Base-by-base conservation (phyloP, 2,797 vertebrate genomes). In the Pseudochaenichthys georgianus region DNA sequence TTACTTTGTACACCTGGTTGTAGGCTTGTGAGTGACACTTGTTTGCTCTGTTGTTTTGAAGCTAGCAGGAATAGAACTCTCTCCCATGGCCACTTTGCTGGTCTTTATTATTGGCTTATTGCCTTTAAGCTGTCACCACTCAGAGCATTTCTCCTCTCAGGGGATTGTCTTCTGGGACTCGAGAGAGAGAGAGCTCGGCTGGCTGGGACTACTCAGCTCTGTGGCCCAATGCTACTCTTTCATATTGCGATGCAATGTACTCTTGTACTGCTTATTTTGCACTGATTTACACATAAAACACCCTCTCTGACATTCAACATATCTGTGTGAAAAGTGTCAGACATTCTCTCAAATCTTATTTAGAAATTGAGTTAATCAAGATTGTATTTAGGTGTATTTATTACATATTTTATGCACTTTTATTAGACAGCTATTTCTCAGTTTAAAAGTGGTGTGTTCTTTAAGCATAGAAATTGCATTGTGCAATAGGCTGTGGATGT, bases 71-170 rank as follows among this genome's bases (percentile, higher is more conserved):
- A 81, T 46, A 84, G 79, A 90, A 81, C 62, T 69, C 79, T 91
- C 90, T 91, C 92, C 81, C 81, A 88, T 85, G 87, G 90, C 92
- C 91, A 90, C 86, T 93, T 93, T 92, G 86, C 91, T 77, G 85
- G 73, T 92, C 90, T 93, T 93, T 92, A 92, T 94, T 93, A 93
- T 93, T 89, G 92, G 91, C 90, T 92, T 93, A 91, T 92, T 94
- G 92, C 93, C 91, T 93, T 88, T 90, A 85, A 92, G 87, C 92
- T 93, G 90, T 94, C 92, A 93, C 91, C 89, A 91, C 91, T 93
- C 85, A 84, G 78, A 92, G 88, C 88, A 63, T 84, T 86, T 80
- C 80, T 68, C 55, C 89, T 92, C 91, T 90, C 91, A 64, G 73
- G 93, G 92, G 93, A 91, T 78, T 59, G 82, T 90, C 90, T 88